Base-by-base conservation (phyloP, 2,113 vertebrate species). In the Ursus arctos region DNA sequence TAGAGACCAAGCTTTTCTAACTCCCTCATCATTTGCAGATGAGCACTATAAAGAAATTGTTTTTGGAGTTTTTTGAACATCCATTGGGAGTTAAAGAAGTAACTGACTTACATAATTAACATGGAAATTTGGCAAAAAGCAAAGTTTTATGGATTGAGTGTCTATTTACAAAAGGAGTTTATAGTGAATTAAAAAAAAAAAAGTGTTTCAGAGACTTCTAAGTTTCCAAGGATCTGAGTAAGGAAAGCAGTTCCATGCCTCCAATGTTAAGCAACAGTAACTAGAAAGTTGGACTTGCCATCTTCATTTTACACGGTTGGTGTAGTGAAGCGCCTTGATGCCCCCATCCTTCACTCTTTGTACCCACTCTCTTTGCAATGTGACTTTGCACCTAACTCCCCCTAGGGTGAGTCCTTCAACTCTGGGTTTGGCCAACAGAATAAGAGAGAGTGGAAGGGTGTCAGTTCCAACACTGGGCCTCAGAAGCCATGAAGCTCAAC, bases 91-190 rank as follows among this genome's bases (percentile, higher is more conserved):
- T 59, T 47, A 53, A 84, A 83, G 63, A 77, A 96, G 49, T 90
- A 98, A 69, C n/a, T 96, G 96, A 76, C 92, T 87, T 94, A 88
- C 88, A 31, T 22, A 92, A 80, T 53, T 89, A 93, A 82, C 47
- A 53, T 95, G 74, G 63, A 26, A 0, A 79, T 89, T 91, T 98
- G 97, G 74, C 65, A 97, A 95, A 97, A 97, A 88, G 63, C 40
- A 96, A 85, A 93, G 65, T 88, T 94, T 97, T 84, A 43, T 55
- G 88, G 95, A 88, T 94, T 96, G 94, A 94, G 82, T 96, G 92
- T 97, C 97, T 95, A 77, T 90, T 98, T 97, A 96, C 82, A 97
- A 97, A 86, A 71, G 55, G 14, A 97, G 61, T 92, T 69, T 43
- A 88, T 74, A 90, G 40, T 85, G 59, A 92, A 81, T 43, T 77